Conservation (phyloP, 2,113 vertebrate genomes). For the Lepidothrix coronata region DNA sequence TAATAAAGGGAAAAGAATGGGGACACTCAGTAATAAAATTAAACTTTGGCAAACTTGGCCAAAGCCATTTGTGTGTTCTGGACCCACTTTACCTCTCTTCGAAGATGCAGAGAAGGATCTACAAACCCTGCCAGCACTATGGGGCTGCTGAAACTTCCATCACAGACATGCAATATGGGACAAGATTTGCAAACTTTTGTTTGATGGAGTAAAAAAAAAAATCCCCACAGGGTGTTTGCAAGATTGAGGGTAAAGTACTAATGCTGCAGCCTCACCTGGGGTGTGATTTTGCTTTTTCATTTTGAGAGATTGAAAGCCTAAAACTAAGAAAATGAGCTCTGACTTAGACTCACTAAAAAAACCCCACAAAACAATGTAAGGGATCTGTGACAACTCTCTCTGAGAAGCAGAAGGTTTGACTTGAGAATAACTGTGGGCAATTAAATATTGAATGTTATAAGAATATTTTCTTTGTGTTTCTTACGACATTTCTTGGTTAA, state of each 20-base stretch:
- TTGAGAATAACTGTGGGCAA: not conserved
- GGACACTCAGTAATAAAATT: not conserved
- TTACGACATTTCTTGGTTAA: slow-evolving; percentile 24
- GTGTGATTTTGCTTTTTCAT: not conserved
- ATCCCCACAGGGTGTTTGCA: not conserved
- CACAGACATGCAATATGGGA: not conserved
- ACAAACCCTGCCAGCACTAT: not conserved
- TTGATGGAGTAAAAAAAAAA: not conserved
- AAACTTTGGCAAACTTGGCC: not conserved
- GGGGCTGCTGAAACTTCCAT: not conserved
- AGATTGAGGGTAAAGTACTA: not conserved
- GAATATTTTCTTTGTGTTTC: slow-evolving; percentile 29
- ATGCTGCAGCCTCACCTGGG: not conserved
- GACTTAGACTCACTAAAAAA: not conserved
- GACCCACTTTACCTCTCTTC: not conserved
- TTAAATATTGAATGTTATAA: slow-evolving; percentile 24
- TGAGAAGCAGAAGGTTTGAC: slow-evolving; percentile 2
- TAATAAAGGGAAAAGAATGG: not conserved
- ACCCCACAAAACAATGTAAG: not conserved
- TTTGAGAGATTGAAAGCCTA: not conserved
- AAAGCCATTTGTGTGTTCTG: not conserved
- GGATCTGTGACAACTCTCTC: not conserved
- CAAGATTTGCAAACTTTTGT: not conserved
- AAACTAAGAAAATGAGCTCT: not conserved
- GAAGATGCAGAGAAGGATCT: not conserved